Percentiles rank a stretch among this genome's conserved stretches.
Conservation (phyloP, 1,140 invertebrate genomes). For the Bombus confusus region DNA sequence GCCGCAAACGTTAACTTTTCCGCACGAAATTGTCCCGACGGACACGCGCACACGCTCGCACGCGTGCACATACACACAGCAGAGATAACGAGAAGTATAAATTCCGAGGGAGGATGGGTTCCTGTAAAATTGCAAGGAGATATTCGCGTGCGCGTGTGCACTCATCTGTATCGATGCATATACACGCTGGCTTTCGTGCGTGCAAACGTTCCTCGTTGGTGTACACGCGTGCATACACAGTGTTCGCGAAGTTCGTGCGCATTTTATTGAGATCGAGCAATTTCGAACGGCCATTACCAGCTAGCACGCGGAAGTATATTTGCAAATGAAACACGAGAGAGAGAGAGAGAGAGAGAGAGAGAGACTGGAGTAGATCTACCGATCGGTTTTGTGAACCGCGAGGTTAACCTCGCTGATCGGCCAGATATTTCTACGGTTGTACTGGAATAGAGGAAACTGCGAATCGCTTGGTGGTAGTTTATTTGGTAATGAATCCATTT, state of each 20-base stretch:
- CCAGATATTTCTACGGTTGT: background rate
- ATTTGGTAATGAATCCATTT: background rate
- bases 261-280: conserved; percentile 37
- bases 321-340: background rate
- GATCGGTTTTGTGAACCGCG: conserved; percentile 14
- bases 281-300: conserved; percentile 7
- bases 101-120: conserved; percentile 13
- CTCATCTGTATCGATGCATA: conserved; percentile 24
- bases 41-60: background rate
- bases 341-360: background rate
- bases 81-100: conserved; percentile 35
- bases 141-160: conserved; percentile 23
- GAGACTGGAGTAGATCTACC: background rate
- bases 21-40: conserved; percentile 9
- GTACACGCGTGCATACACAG: background rate
- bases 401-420: background rate
- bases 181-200: background rate
- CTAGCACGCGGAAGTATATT: conserved; percentile 17
- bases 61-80: too few species aligned
- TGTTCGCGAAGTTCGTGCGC: background rate
- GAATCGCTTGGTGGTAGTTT: background rate
- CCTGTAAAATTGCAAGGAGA: conserved; percentile 26
- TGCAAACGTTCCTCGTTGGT: background rate
- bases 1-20: conserved; percentile 25
- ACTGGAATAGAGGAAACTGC: background rate